Base-by-base conservation (phyloP, 2,888 invertebrate species). In the Liopterus haemorrhoidalis region DNA sequence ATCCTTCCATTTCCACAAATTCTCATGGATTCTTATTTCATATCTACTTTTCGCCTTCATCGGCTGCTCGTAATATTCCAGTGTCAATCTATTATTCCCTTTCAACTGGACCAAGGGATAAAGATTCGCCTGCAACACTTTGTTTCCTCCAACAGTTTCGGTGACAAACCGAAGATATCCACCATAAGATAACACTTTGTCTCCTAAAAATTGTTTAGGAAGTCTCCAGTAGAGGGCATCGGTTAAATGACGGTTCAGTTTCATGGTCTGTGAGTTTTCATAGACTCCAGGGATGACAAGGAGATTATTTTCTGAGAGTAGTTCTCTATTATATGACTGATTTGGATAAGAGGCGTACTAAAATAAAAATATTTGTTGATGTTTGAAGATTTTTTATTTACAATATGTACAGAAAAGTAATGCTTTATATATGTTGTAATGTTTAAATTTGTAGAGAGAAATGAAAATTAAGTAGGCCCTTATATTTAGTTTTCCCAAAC, bases 121-220 rank as follows among this genome's bases (percentile, higher is more conserved):
- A 42, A 76, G 72, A 2, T 72, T 68, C 9, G 70, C 68, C 41
- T 70, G 64, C 15, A 64, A 64, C 21, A 79, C 75, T 14, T 78
- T 70, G 22, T 74, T 72, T 0, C 76, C 73, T 31, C 81, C 80
- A 12, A 39, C 33, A 50, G 82, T 81, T 40, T 83, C 76, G 0
- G 85, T 78, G 1, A 76, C 74, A 64, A 94, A 94, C 51, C 84
- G 75, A 35, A 97, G 69, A 51, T 80, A 80, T 3, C 96, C 96
- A 18, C 92, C 93, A 67, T 97, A 97, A 15, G 94, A 92, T 49
- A 85, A 76, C 11, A 90, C 82, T 64, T 85, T 72, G 68, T 97
- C 97, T 0, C 91, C 92, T 9, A 85, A 76, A 66, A 94, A 90
- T 41, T 79, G 74, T 6, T 76, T 72, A 1, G 92, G 89, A 11